These are phyloP conservation scores for Tryphoninae sp. DNA, from an alignment of 2,888 invertebrate species.

Conservation along the genomic window DNA sequence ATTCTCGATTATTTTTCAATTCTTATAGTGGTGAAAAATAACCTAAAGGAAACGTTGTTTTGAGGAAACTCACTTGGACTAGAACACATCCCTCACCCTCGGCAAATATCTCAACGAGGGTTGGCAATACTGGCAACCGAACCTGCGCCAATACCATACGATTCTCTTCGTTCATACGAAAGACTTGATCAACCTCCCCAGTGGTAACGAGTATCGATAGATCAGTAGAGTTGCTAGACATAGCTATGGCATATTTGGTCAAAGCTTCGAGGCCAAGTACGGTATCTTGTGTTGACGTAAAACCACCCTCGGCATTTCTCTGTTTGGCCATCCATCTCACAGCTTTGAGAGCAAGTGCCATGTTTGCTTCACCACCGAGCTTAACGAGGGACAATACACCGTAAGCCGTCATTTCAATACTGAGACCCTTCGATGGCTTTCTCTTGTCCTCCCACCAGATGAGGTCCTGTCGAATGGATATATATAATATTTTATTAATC, in stretches of 20 bases:
- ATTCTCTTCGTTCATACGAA: slow-evolving; percentile 81
- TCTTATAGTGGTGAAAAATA: no score
- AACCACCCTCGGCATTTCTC: slow-evolving; percentile 87
- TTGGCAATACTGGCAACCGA: slow-evolving; percentile 81
- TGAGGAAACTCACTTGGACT: slow-evolving; percentile 81
- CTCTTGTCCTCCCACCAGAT: slow-evolving; percentile 83
- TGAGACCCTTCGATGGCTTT: slow-evolving; percentile 83
- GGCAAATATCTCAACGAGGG: slow-evolving; percentile 81
- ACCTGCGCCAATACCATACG: slow-evolving; percentile 82
- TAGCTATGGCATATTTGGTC: slow-evolving; percentile 82
- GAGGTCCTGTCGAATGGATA: slow-evolving; percentile 75
- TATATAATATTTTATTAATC: background rate
- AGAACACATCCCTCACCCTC: slow-evolving; percentile 84
- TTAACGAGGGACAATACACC: slow-evolving; percentile 84
- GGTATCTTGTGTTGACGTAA: slow-evolving; percentile 89
- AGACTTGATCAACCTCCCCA: slow-evolving; percentile 79
- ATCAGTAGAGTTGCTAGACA: slow-evolving; percentile 80
- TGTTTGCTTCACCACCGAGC: slow-evolving; percentile 82
- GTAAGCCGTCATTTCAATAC: slow-evolving; percentile 88
- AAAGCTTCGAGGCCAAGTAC: slow-evolving; percentile 85
- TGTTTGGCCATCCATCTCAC: slow-evolving; percentile 89
- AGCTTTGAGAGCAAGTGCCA: slow-evolving; percentile 84
- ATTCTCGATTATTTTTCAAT: no score
- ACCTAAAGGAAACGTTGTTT: no score
- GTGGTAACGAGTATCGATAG: slow-evolving; percentile 81